Percentiles rank a stretch among this genome's conserved stretches.
phyloP scores from a whole-genome alignment of 2,113 vertebrate species.

The Scortum barcoo region DNA sequence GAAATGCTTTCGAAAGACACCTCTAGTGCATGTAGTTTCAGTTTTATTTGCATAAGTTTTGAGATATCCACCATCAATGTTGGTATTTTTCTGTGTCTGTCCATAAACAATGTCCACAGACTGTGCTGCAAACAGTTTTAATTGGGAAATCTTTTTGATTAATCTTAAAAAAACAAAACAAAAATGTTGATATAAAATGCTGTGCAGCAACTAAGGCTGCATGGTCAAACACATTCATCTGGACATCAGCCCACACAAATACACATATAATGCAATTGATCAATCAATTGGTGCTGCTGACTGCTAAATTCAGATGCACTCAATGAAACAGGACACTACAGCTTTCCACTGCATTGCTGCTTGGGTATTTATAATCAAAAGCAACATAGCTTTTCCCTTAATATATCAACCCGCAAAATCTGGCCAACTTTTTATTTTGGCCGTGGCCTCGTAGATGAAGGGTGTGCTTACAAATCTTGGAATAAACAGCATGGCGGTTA shows the following conservation, averaged over 20 bases:
- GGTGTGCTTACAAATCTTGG: conserved; percentile 59
- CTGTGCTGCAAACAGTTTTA: neutral
- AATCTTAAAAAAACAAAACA: too few relatives aligned
- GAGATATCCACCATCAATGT: neutral
- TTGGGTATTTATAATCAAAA: conserved; percentile 66
- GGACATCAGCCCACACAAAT: neutral
- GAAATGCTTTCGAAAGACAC: neutral
- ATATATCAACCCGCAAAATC: conserved; percentile 39
- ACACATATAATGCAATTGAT: conserved; percentile 14
- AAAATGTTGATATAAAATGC: neutral
- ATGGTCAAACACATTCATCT: neutral
- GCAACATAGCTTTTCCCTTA: conserved; percentile 48
- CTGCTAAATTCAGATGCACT: conserved; percentile 49
- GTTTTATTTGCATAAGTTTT: neutral
- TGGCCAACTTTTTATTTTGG: conserved; percentile 44
- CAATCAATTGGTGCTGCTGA: conserved; percentile 36
- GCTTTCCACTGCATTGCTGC: conserved; percentile 35
- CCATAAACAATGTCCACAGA: neutral
- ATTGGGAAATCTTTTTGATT: neutral
- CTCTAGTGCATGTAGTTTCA: neutral
- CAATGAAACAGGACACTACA: conserved; percentile 55
- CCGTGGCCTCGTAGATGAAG: conserved; percentile 29
- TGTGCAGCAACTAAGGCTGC: neutral
- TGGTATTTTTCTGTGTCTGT: neutral
- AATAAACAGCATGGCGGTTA: conserved; percentile 44